Percentiles rank a stretch among this genome's conserved stretches.
phyloP scores from a whole-genome alignment of 2,797 vertebrate genomes.

The Bothrops alternatus region DNA sequence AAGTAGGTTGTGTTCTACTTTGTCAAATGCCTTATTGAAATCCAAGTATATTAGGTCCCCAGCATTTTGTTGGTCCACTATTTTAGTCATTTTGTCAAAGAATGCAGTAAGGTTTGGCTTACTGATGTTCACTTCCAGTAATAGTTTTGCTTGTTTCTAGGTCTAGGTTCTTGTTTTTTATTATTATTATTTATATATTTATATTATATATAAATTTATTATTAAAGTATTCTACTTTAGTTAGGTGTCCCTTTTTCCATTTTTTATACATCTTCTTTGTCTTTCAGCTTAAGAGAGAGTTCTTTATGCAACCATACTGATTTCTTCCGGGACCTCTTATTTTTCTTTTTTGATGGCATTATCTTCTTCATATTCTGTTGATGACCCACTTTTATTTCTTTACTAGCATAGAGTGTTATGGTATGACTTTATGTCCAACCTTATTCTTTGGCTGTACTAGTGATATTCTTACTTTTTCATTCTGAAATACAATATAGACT shows the following conservation, averaged over 20 bases:
- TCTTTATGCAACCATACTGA: neutral
- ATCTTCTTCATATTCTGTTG: neutral
- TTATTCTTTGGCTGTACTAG: constrained; percentile 7
- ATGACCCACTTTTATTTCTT: neutral
- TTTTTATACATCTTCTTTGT: neutral
- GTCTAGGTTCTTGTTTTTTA: neutral
- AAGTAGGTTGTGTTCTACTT: neutral
- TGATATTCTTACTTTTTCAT: accelerated
- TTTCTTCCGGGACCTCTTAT: neutral
- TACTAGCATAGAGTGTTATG: neutral
- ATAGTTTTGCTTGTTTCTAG: neutral
- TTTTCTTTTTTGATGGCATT: neutral
- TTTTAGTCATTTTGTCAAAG: neutral
- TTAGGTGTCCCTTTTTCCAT: neutral
- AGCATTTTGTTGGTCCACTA: neutral
- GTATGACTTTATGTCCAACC: constrained; percentile 42
- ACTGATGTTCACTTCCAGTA: neutral
- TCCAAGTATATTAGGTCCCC: neutral
- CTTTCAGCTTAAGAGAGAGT: neutral
- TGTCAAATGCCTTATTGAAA: neutral
- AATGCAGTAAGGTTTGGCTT: neutral
- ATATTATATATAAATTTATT: too few relatives aligned
- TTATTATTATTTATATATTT: neutral
- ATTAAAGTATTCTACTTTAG: neutral
- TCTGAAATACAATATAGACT: neutral